Percentiles rank a stretch among this genome's conserved stretches.
phyloP scores from a whole-genome alignment of 2,888 invertebrate genomes.

The Sinodicranocentrus sp. region DNA sequence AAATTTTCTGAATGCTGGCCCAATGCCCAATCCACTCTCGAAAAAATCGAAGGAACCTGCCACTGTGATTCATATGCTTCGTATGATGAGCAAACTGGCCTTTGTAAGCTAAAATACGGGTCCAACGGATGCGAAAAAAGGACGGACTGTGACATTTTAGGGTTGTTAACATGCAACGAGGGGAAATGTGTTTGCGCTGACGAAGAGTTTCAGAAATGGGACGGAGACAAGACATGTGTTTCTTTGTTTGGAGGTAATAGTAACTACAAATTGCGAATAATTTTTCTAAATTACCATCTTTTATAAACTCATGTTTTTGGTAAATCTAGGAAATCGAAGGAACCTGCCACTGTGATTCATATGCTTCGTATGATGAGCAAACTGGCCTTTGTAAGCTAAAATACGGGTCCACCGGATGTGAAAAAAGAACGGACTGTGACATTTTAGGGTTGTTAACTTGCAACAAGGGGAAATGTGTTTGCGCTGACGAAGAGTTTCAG shows the following conservation, averaged over 20 bases:
- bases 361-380: not conserved
- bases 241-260: conserved; percentile 32
- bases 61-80: not conserved
- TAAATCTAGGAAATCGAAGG: not conserved
- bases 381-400: conserved; percentile 24
- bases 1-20: too few species aligned
- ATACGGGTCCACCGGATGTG: conserved; percentile 14
- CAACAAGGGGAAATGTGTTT: conserved; percentile 25
- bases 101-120: conserved; percentile 23
- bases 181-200: conserved; percentile 38
- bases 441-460: conserved; percentile 7
- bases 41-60: too few species aligned
- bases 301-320: conserved; percentile 16
- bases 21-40: too few species aligned
- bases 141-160: conserved; percentile 24
- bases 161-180: conserved; percentile 17
- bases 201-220: not conserved
- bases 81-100: not conserved
- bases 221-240: conserved; percentile 27
- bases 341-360: not conserved
- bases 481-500: not conserved
- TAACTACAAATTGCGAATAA: not conserved
- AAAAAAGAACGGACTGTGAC: conserved; percentile 27
- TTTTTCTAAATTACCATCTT: conserved; percentile 6
- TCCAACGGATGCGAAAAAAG: not conserved